Percentiles rank a stretch among this genome's conserved stretches.
These are phyloP conservation scores for Drosophila suboccidentalis DNA, from an alignment of 2,888 invertebrate genomes.

Conservation along the genomic window DNA sequence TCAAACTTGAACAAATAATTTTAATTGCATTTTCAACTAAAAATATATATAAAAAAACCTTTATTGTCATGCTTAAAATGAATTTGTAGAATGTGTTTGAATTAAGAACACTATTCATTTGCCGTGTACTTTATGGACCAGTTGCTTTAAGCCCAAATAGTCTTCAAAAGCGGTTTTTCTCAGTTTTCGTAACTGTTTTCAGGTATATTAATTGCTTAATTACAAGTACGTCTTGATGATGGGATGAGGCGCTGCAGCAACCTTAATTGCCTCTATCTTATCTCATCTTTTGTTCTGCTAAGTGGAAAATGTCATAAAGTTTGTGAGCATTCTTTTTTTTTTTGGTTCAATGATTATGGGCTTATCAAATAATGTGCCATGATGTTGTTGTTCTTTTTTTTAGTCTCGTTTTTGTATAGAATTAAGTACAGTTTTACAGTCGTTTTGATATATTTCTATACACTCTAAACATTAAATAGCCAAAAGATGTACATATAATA, in stretches of 20 bases:
- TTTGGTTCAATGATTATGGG: slow-evolving; percentile 31
- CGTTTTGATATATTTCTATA: not conserved
- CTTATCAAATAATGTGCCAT: slow-evolving; percentile 42
- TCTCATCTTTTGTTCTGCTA: slow-evolving; percentile 41
- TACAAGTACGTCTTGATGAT: slow-evolving; percentile 20
- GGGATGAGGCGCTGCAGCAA: slow-evolving; percentile 35
- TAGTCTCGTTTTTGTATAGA: slow-evolving; percentile 4
- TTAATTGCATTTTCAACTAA: not conserved
- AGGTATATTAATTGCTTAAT: slow-evolving; percentile 52
- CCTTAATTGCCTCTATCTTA: slow-evolving; percentile 54
- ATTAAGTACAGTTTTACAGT: slow-evolving; percentile 19
- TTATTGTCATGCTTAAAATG: not conserved
- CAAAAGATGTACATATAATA: not conserved
- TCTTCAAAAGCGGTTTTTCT: slow-evolving; percentile 5
- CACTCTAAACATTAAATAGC: not conserved
- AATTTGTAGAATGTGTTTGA: not conserved
- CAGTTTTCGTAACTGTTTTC: slow-evolving; percentile 19
- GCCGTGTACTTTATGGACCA: not conserved
- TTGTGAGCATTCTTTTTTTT: slow-evolving; percentile 9
- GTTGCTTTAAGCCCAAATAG: slow-evolving; percentile 4
- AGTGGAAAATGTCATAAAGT: slow-evolving; percentile 51
- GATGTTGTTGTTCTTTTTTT: not conserved
- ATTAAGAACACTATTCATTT: slow-evolving; percentile 1
- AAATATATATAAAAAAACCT: too few relatives aligned
- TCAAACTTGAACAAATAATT: too few relatives aligned